phyloP scores from a whole-genome alignment of 2,113 vertebrate species.

The Pluvianellus socialis region DNA sequence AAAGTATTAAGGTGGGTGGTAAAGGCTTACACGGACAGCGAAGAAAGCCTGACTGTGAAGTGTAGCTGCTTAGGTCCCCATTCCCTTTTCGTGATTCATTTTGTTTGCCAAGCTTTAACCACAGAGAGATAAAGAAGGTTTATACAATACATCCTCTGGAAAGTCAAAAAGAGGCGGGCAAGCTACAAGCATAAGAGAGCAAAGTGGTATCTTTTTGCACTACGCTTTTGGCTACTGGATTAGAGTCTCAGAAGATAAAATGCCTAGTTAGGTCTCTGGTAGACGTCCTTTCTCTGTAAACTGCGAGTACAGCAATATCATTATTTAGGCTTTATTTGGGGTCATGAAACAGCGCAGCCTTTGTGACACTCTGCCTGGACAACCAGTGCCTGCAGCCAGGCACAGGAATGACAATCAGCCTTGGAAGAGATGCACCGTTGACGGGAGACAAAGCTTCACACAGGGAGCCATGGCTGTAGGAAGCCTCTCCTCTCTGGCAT shows the following conservation, averaged over 20 bases:
- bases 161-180: neutral
- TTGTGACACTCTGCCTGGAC: neutral
- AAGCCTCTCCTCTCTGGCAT: neutral
- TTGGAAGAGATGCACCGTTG: fast-evolving
- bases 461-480: neutral
- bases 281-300: neutral
- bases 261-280: neutral
- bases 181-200: too few relatives aligned
- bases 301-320: neutral
- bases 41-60: neutral
- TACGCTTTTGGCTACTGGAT: neutral
- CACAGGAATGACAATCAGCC: too few relatives aligned
- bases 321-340: neutral
- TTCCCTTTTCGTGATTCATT: neutral
- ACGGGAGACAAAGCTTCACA: fast-evolving
- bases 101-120: neutral
- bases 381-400: neutral
- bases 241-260: neutral
- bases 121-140: neutral
- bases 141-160: neutral
- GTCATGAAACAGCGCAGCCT: neutral
- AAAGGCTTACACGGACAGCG: neutral
- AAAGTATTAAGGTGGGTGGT: neutral
- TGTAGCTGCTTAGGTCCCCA: neutral
- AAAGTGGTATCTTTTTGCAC: neutral